Percentiles rank a stretch among this genome's conserved stretches.
Conservation (phyloP, 2,797 vertebrate species). For the Gambelia wislizenii region DNA sequence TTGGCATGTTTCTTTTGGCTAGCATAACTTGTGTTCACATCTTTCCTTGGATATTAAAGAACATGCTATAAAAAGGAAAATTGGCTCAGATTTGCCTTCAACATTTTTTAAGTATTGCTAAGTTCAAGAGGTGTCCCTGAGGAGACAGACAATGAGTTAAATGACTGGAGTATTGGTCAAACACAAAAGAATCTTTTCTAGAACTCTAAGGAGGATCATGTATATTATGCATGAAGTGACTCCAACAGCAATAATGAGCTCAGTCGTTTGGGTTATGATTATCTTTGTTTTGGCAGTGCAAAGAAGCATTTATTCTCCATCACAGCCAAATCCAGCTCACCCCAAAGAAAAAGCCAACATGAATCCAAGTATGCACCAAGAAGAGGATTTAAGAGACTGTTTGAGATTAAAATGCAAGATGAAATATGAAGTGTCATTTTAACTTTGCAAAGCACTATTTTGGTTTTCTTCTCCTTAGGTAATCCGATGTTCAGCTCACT, state of each 20-base stretch:
- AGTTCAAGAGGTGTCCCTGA: conserved; percentile 10
- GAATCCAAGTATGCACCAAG: conserved; percentile 11
- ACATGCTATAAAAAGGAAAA: conserved; percentile 7
- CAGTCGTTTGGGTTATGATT: conserved; percentile 46
- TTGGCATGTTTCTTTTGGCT: conserved; percentile 8
- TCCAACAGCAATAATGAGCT: conserved; percentile 49
- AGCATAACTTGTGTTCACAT: conserved; percentile 18
- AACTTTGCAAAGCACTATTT: conserved; percentile 9
- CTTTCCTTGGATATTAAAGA: conserved; percentile 29
- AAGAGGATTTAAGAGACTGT: not conserved
- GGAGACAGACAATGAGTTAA: conserved; percentile 37
- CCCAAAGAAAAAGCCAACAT: conserved; percentile 23
- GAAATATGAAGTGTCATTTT: conserved; percentile 30
- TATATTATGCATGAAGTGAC: conserved; percentile 35
- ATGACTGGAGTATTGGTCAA: conserved; percentile 14
- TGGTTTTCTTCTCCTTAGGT: conserved; percentile 72
- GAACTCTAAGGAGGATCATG: conserved; percentile 39
- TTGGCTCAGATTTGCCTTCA: not conserved
- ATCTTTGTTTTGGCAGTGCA: conserved; percentile 22
- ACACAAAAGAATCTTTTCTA: conserved; percentile 34
- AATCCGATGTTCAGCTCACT: conserved; percentile 89
- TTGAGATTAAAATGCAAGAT: conserved; percentile 31
- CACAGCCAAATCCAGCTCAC: conserved; percentile 21
- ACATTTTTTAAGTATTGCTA: conserved; percentile 35
- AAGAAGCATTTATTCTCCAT: conserved; percentile 22